A percentile compares a stretch with the other conserved stretches of the same genome.
Conservation (phyloP, 2,888 invertebrate species). For the Sisyra terminalis region DNA sequence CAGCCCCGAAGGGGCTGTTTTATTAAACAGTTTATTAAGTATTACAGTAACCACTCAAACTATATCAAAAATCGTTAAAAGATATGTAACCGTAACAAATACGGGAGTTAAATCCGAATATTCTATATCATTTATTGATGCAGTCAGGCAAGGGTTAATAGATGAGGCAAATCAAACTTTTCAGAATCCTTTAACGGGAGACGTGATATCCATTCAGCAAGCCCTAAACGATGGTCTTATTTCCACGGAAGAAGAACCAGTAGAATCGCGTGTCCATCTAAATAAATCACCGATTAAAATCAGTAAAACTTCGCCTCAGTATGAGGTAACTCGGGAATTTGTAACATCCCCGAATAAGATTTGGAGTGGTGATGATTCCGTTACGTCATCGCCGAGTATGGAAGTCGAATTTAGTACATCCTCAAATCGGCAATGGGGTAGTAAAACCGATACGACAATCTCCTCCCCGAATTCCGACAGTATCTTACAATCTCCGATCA, state of each 20-base stretch:
- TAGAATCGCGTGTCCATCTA: background rate
- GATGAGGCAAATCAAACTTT: constrained; percentile 63
- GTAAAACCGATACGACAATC: constrained; percentile 1
- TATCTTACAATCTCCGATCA: constrained; percentile 1
- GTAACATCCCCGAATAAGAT: constrained; percentile 1
- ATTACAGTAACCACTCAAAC: constrained; percentile 79
- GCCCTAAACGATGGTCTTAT: constrained; percentile 58
- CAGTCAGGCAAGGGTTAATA: constrained; percentile 58
- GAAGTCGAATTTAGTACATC: constrained; percentile 4
- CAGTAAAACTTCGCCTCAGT: background rate
- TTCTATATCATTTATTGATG: constrained; percentile 60
- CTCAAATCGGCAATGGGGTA: background rate
- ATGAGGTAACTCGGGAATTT: too few relatives aligned
- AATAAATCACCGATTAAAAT: constrained; percentile 2
- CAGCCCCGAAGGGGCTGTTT: constrained; percentile 72
- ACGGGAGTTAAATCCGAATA: constrained; percentile 37
- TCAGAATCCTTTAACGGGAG: constrained; percentile 56
- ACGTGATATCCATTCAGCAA: constrained; percentile 56
- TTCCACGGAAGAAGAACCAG: constrained; percentile 33
- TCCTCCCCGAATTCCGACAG: background rate
- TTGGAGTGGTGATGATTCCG: background rate
- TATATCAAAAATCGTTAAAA: constrained; percentile 67
- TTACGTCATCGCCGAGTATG: constrained; percentile 1
- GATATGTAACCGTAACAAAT: constrained; percentile 61
- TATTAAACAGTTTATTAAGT: constrained; percentile 69